phyloP scores from a whole-genome alignment of 2,113 vertebrate genomes.

The Amblyornis subalaris region DNA sequence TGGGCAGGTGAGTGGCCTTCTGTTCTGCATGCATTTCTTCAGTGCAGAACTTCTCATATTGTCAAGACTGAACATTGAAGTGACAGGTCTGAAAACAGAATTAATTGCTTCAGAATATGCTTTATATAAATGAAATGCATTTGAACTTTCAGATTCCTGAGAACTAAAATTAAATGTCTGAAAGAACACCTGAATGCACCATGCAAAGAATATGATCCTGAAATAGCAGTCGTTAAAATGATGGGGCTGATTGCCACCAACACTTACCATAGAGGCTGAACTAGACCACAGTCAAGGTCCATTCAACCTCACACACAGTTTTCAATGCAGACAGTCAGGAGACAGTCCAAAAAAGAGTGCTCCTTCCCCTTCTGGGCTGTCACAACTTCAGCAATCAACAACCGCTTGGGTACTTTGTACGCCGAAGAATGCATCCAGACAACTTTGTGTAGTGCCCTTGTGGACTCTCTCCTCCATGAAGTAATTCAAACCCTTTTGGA shows the following conservation, averaged over 20 bases:
- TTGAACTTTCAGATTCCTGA: background rate
- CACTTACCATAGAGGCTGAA: background rate
- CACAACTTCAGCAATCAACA: background rate
- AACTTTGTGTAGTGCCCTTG: background rate
- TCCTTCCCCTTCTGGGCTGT: background rate
- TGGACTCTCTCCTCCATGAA: background rate
- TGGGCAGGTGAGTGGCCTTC: background rate
- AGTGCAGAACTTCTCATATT: background rate
- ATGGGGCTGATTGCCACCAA: accelerated
- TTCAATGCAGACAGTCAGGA: background rate
- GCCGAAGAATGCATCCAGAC: background rate
- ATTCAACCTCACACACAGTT: background rate
- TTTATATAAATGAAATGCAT: background rate
- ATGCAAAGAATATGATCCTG: background rate
- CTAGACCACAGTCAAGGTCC: background rate
- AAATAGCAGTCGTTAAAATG: background rate
- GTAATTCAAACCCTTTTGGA: background rate
- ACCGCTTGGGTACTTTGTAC: accelerated
- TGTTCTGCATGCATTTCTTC: background rate
- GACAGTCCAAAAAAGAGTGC: background rate
- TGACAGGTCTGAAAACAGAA: slow-evolving; percentile 13
- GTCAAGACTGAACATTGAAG: background rate
- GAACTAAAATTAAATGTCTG: slow-evolving; percentile 7
- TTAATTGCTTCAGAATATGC: background rate
- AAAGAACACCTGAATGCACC: background rate